These are phyloP conservation scores for Heliornis fulica DNA, from an alignment of 2,113 vertebrate species.

Conservation along the genomic window DNA sequence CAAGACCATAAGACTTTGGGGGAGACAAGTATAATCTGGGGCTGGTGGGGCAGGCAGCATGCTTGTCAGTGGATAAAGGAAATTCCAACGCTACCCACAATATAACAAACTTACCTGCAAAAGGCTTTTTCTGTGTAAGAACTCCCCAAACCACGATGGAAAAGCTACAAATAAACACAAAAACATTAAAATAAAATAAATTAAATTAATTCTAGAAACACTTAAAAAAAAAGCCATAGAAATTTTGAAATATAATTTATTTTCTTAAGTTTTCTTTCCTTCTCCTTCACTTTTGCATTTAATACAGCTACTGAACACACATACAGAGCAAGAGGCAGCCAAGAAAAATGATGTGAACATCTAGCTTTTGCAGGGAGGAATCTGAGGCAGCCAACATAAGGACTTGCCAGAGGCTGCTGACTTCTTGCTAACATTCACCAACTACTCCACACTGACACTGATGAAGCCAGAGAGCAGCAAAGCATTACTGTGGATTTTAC, in stretches of 20 bases:
- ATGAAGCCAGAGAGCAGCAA: neutral
- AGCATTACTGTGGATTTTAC: neutral
- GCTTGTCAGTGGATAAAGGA: neutral
- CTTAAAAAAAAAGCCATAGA: neutral
- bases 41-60: accelerated
- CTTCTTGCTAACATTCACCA: neutral
- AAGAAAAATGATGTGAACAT: neutral
- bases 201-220: neutral
- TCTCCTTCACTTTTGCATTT: neutral
- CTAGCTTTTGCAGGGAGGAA: neutral
- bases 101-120: conserved; percentile 83
- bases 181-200: too few relatives aligned
- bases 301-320: neutral
- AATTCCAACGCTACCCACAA: neutral
- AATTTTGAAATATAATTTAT: neutral
- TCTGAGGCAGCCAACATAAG: neutral
- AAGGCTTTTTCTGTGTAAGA: conserved; percentile 95
- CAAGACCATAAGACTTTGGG: neutral
- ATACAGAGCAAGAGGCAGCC: neutral
- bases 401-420: neutral
- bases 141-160: conserved; percentile 95
- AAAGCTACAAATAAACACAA: conserved; percentile 79
- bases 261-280: neutral
- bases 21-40: neutral
- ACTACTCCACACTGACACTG: neutral